Base-by-base conservation (phyloP, 1,140 invertebrate species). In the Sycophaga agraensis region DNA sequence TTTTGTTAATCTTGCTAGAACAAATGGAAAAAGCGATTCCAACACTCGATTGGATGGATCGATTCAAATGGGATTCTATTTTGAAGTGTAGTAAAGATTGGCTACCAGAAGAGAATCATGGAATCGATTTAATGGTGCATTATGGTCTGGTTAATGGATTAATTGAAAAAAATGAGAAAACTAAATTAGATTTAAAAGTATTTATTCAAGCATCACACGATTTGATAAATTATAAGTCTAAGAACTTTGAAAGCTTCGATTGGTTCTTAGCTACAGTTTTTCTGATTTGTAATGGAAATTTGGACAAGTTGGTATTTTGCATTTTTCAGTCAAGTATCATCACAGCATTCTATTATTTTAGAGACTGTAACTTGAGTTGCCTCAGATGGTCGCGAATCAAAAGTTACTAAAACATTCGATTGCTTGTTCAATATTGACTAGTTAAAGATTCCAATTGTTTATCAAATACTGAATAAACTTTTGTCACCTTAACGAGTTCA, bases 21-120 rank as follows among this genome's bases (percentile, higher is more conserved):
- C 73, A 80, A 67, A 78, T 80, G 77, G 69, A 78, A 50, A 71
- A 79, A 66, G 76, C 78, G 4, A 75, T 80, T 54, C 73, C 77
- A 22, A 76, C 73, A 22, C 68, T 73, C 1, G 79, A 80, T 62
- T 78, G 74, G 73, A 62, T 68, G 7, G 74, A 78, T 39, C 59
- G 73, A 14, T 80, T 77, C 46, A 68, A 68, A 9, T 81, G 79
- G 79, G 55, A 75, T 6, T 60, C 65, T 3, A 61, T 67, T 42
- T 55, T 58, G 26, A 24, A 51, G 21, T 60, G 56, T n/a, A 71
- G 54, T 17, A 68, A 68, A 28, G 65, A 74, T 50, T 80, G 76
- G 75, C 62, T 74, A 11, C 68, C 71, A 8, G 78, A 80, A 59
- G 79, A 80, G 49, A 61, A 70, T 4, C 39, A 68, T 2, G 77